These are phyloP conservation scores for Diaphora mendica DNA, from an alignment of 2,888 invertebrate species.

Conservation along the genomic window DNA sequence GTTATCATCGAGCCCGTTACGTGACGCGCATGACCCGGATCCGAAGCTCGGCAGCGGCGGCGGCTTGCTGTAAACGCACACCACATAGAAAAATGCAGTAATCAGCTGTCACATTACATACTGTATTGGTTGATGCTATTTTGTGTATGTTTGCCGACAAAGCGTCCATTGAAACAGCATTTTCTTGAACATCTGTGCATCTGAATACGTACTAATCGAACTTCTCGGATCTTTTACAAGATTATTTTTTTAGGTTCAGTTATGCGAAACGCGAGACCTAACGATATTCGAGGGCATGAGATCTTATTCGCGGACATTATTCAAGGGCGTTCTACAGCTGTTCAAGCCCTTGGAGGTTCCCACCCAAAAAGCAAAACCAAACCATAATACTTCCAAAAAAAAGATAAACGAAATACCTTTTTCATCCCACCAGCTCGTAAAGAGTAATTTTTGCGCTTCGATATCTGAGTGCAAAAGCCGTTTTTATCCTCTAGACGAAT, in stretches of 20 bases:
- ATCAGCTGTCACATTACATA: conserved; percentile 61
- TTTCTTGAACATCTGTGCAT: conserved; percentile 6
- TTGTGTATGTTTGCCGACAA: conserved; percentile 41
- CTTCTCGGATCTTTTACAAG: not conserved
- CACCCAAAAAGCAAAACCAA: too few species aligned
- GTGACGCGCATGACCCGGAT: conserved; percentile 84
- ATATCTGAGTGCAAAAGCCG: too few species aligned
- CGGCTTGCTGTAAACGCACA: conserved; percentile 56
- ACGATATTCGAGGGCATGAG: not conserved
- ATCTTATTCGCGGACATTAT: not conserved
- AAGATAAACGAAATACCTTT: too few species aligned
- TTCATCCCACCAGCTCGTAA: too few species aligned
- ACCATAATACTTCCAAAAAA: too few species aligned
- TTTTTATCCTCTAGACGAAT: too few species aligned
- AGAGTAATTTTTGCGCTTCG: too few species aligned
- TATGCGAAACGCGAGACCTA: not conserved
- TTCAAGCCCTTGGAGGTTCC: not conserved
- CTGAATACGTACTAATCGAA: not conserved
- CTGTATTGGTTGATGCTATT: conserved; percentile 38
- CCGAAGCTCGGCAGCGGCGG: conserved; percentile 43
- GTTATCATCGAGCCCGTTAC: conserved; percentile 83
- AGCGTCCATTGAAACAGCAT: conserved; percentile 29
- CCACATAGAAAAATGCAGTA: conserved; percentile 65
- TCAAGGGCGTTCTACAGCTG: not conserved
- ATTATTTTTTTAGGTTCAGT: not conserved